Conservation (phyloP, 2,113 vertebrate genomes). For the Hypocryptadius cinnamomeus region DNA sequence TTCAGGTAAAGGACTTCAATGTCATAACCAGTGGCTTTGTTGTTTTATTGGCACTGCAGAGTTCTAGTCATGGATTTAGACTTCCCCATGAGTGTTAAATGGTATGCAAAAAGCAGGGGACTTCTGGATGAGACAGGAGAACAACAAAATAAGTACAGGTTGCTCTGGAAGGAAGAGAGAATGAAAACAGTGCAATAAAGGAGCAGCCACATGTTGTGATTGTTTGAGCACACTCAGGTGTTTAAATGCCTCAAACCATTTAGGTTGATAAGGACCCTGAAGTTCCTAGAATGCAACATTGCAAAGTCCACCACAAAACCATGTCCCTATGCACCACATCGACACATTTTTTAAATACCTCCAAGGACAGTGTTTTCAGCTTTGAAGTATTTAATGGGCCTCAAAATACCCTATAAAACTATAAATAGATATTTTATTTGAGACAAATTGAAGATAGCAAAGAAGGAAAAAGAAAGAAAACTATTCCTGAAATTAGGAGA, state of each 20-base stretch:
- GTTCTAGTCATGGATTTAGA: neutral
- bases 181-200: neutral
- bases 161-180: neutral
- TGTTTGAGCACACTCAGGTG: neutral
- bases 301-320: neutral
- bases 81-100: neutral
- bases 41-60: neutral
- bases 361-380: neutral
- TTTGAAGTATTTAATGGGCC: neutral
- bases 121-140: neutral
- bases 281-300: neutral
- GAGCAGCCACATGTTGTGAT: neutral
- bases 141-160: neutral
- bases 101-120: neutral
- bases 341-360: neutral
- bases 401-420: neutral
- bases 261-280: neutral
- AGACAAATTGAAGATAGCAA: neutral
- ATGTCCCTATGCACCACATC: neutral
- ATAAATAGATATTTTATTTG: neutral
- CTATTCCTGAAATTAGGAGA: neutral
- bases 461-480: neutral
- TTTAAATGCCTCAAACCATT: neutral
- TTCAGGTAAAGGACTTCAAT: neutral
- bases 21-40: neutral